Conservation (phyloP, 2,888 invertebrate species). For the Idaea straminata region DNA sequence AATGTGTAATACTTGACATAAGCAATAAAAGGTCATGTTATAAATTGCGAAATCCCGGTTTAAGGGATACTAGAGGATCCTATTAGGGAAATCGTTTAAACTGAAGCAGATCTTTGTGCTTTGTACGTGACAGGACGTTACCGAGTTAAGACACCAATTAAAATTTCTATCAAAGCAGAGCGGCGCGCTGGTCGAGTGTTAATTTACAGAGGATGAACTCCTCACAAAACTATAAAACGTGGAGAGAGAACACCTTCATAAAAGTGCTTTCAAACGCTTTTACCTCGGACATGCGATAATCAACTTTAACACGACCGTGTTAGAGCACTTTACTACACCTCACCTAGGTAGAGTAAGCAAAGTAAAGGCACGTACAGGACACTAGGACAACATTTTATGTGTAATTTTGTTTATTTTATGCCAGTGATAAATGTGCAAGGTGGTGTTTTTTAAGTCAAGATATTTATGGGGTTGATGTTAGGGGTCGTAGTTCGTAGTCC, state of each 20-base stretch:
- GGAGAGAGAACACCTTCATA: constrained; percentile 25
- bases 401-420: constrained; percentile 19
- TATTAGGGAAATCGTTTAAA: not conserved
- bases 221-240: constrained; percentile 12
- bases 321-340: not conserved
- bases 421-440: constrained; percentile 13
- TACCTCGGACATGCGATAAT: constrained; percentile 8
- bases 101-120: not conserved
- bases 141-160: constrained; percentile 12
- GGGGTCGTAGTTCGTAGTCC: not conserved
- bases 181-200: constrained; percentile 18
- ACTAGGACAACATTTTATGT: constrained; percentile 4
- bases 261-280: constrained; percentile 14
- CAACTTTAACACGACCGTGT: constrained; percentile 8
- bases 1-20: too few species aligned
- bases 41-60: too few species aligned
- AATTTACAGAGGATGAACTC: constrained; percentile 26
- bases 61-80: not conserved
- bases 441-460: not conserved
- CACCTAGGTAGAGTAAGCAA: not conserved
- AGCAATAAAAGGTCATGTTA: too few species aligned
- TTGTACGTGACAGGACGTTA: constrained; percentile 2
- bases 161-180: constrained; percentile 8
- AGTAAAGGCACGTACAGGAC: not conserved
- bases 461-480: not conserved